These are phyloP conservation scores for Orgyia antiqua DNA, from an alignment of 2,888 invertebrate genomes.

Conservation along the genomic window DNA sequence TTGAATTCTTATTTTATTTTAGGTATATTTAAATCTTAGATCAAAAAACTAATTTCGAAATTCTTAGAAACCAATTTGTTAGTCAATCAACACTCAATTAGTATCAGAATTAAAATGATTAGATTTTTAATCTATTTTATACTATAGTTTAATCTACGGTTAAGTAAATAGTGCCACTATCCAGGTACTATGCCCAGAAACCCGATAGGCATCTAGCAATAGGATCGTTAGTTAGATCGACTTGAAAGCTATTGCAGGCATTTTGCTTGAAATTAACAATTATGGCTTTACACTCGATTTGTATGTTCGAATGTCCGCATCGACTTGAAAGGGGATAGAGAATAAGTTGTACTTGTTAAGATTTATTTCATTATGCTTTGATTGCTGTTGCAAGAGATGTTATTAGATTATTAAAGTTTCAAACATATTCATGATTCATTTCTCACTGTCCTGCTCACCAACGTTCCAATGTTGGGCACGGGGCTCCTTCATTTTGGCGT, in stretches of 20 bases:
- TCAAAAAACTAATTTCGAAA: background rate
- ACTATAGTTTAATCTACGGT: constrained; percentile 13
- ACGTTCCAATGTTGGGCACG: too few species aligned
- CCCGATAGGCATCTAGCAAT: constrained; percentile 73
- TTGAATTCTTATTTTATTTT: too few species aligned
- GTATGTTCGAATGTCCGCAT: constrained; percentile 44
- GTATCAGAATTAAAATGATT: background rate
- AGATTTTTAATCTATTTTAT: background rate
- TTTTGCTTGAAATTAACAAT: constrained; percentile 74
- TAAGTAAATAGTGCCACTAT: constrained; percentile 20
- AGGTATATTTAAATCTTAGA: too few species aligned
- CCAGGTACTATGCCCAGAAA: constrained; percentile 54
- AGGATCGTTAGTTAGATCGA: constrained; percentile 70
- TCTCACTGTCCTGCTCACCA: too few species aligned
- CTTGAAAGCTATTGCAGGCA: constrained; percentile 66
- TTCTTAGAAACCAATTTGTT: background rate
- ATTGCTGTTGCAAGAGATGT: constrained; percentile 21
- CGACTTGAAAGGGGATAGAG: constrained; percentile 32
- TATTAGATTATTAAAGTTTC: constrained; percentile 13
- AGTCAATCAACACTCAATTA: background rate
- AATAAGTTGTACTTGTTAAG: constrained; percentile 32
- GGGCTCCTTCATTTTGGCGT: too few species aligned
- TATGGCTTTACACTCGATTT: constrained; percentile 64
- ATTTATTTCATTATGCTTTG: constrained; percentile 23
- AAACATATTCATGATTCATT: constrained; percentile 4